Percentiles rank a stretch among this genome's conserved stretches.
These are phyloP conservation scores for Pammene aurita DNA, from an alignment of 2,888 invertebrate species.

Conservation along the genomic window DNA sequence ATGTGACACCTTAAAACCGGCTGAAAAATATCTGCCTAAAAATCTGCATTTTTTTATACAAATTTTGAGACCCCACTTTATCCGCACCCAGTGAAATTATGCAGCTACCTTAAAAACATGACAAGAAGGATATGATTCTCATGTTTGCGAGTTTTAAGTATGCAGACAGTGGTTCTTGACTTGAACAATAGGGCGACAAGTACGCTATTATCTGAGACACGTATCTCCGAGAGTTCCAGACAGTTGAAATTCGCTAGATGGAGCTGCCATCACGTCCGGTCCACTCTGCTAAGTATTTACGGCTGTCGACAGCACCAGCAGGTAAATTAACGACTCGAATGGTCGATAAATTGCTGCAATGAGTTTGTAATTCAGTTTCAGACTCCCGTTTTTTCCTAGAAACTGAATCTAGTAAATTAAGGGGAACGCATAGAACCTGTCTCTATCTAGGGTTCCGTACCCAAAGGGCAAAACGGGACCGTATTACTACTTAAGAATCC, in stretches of 20 bases:
- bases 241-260: constrained; percentile 35
- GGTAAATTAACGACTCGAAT: constrained; percentile 9
- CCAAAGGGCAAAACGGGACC: no score
- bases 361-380: no score
- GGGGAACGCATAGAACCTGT: no score
- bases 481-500: no score
- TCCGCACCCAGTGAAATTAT: constrained; percentile 22
- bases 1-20: no score
- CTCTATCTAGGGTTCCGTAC: no score
- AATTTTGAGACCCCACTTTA: constrained; percentile 27
- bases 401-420: no score
- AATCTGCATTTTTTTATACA: constrained; percentile 33
- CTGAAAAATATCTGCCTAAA: no score
- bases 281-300: constrained; percentile 32
- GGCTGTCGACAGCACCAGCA: constrained; percentile 1
- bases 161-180: constrained; percentile 21
- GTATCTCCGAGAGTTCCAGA: constrained; percentile 37
- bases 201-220: constrained; percentile 36
- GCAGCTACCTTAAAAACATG: constrained; percentile 19
- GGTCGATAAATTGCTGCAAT: no score
- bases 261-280: constrained; percentile 30
- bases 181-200: constrained; percentile 38
- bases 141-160: constrained; percentile 20
- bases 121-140: constrained; percentile 20
- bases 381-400: no score